These are phyloP conservation scores for Porites lobata DNA, from an alignment of 92 coral and sea anemone species.

Conservation along the genomic window DNA sequence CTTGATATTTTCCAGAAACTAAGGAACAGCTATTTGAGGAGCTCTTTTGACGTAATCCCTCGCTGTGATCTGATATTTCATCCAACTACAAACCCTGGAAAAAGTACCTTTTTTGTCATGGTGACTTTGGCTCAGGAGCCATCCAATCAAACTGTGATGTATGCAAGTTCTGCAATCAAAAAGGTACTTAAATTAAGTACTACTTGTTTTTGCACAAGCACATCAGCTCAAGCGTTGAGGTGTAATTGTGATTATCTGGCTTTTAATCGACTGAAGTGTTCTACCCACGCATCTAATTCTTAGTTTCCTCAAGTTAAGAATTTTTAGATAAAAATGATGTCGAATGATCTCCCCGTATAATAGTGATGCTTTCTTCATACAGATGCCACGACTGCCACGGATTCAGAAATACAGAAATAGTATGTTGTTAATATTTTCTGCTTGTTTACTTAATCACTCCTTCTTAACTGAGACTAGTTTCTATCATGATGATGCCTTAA, in stretches of 20 bases:
- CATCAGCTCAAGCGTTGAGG: too few relatives aligned
- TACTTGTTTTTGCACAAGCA: too few relatives aligned
- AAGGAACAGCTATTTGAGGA: constrained; percentile 9
- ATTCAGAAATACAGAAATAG: neutral
- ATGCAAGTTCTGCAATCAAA: constrained; percentile 35
- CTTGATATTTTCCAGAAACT: neutral
- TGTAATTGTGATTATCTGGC: too few relatives aligned
- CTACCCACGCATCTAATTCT: too few relatives aligned
- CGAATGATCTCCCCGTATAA: neutral
- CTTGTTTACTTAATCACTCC: neutral
- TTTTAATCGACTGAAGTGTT: too few relatives aligned
- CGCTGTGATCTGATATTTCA: constrained; percentile 5
- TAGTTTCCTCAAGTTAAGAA: too few relatives aligned
- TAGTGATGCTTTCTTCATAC: neutral
- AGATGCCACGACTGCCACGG: neutral
- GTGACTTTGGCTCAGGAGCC: constrained; percentile 7
- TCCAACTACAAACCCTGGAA: neutral
- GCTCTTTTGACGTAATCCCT: constrained; percentile 6
- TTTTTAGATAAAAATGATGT: too few relatives aligned
- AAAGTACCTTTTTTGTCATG: constrained; percentile 20
- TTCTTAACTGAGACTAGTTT: too few relatives aligned
- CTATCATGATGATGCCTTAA: too few relatives aligned
- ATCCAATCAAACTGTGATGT: constrained; percentile 14
- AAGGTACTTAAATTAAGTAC: neutral
- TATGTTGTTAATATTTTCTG: neutral